Base-by-base conservation (phyloP, 2,113 vertebrate species). In the Erpornis zantholeuca region DNA sequence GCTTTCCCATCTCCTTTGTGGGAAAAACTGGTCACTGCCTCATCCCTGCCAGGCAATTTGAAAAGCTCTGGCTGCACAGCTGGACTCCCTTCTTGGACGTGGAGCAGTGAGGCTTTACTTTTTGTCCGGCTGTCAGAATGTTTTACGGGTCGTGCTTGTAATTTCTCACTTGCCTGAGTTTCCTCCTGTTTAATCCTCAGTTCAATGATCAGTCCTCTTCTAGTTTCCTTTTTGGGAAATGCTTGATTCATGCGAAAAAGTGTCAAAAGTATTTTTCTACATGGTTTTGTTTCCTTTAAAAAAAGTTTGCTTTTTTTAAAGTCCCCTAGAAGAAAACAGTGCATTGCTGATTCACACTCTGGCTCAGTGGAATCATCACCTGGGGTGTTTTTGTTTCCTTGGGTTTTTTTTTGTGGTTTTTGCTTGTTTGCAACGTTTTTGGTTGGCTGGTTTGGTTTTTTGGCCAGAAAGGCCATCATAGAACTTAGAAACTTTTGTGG, bases 131-230 rank as follows among this genome's bases (percentile, higher is more conserved):
- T 91, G 56, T 87, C 81, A 87, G 66, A 61, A n/a, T 71, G 64
- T 91, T 92, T 92, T 61, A 91, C 0, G 11, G 65, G 65, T 92
- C 70, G 15, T 44, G 78, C 36, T 59, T 89, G 89, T 61, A 70
- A 89, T 96, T 92, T 96, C 94, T 94, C 91, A 82, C 54, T 89
- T 82, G 57, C 59, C 50, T 92, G 86, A 69, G 54, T 80, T 85
- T 95, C 73, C 10, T 75, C 13, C 66, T 86, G 24, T 40, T 75
- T 68, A 68, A 83, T 56, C 40, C 70, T 76, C 83, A 66, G 65
- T 82, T 87, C 78, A 82, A 6, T 36, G 78, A 44, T 53, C 59
- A 91, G 33, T 47, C 28, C 9, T 73, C 33, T 88, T 35, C 68
- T 73, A 10, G 2, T 59, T 91, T 83, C 59, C 22, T 76, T 75